Conservation (phyloP, 2,888 invertebrate genomes). For the Eupithecia subumbrata region DNA sequence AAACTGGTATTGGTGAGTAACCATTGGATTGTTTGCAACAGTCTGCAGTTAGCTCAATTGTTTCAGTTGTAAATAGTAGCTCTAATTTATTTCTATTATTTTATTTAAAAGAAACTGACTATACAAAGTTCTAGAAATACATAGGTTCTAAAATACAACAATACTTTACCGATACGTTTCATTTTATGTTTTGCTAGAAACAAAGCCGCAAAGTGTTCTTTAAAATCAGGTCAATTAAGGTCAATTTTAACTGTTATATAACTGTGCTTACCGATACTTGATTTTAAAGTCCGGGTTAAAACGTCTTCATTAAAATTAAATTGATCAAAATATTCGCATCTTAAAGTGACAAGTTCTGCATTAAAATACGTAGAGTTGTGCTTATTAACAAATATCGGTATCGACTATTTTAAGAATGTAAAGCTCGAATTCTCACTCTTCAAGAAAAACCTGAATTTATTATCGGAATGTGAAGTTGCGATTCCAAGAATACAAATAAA, state of each 20-base stretch:
- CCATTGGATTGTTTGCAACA: too few species aligned
- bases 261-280: constrained; percentile 9
- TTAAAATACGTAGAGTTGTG: constrained; percentile 11
- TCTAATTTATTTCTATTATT: too few species aligned
- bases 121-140: too few species aligned
- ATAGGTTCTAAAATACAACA: too few species aligned
- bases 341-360: constrained; percentile 12
- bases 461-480: constrained; percentile 37
- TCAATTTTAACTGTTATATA: not conserved
- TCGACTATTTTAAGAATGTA: constrained; percentile 22
- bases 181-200: not conserved
- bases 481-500: constrained; percentile 34
- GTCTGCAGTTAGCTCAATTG: too few species aligned
- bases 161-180: too few species aligned
- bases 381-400: constrained; percentile 27
- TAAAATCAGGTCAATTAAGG: constrained; percentile 7
- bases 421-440: constrained; percentile 21
- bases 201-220: not conserved
- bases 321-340: constrained; percentile 14
- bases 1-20: too few species aligned
- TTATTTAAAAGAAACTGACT: too few species aligned
- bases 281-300: not conserved
- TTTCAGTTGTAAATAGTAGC: too few species aligned
- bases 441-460: constrained; percentile 39
- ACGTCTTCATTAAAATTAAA: constrained; percentile 13